A percentile compares a stretch with the other conserved stretches of the same genome.
These are phyloP conservation scores for Pseudomyrmex pallidus DNA, from an alignment of 1,140 invertebrate genomes.

Conservation along the genomic window DNA sequence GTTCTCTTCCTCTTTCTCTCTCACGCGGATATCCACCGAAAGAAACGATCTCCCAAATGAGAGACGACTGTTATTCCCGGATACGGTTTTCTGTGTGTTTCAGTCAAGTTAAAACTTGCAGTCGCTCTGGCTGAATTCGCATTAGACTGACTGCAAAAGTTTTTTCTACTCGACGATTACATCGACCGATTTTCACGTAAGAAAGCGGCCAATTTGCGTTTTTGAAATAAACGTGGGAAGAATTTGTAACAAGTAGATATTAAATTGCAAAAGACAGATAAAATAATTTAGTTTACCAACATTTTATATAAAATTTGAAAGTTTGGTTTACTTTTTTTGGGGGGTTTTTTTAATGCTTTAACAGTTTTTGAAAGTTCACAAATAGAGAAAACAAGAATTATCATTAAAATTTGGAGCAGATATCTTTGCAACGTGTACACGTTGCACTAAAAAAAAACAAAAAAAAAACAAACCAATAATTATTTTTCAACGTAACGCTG, in stretches of 20 bases:
- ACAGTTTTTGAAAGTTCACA: no score
- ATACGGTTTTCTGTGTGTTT: constrained; percentile 28
- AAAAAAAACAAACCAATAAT: no score
- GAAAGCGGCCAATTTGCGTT: constrained; percentile 6
- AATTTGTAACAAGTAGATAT: background rate
- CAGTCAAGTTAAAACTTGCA: constrained; percentile 51
- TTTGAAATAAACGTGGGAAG: no score
- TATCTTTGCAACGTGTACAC: no score
- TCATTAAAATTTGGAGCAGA: no score
- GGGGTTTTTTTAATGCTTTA: no score
- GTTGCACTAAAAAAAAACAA: no score
- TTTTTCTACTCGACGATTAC: constrained; percentile 15
- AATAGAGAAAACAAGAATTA: no score
- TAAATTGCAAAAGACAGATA: no score
- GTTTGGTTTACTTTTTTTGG: no score
- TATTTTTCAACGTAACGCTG: no score
- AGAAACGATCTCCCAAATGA: constrained; percentile 67
- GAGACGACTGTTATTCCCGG: constrained; percentile 57
- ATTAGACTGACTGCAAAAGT: constrained; percentile 63
- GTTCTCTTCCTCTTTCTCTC: background rate
- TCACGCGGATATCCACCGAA: constrained; percentile 47
- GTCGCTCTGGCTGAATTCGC: constrained; percentile 22
- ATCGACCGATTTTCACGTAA: background rate
- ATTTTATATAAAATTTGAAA: no score
- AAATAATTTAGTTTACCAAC: background rate